phyloP scores from a whole-genome alignment of 2,797 vertebrate genomes.

The Rhinichthys osculus region DNA sequence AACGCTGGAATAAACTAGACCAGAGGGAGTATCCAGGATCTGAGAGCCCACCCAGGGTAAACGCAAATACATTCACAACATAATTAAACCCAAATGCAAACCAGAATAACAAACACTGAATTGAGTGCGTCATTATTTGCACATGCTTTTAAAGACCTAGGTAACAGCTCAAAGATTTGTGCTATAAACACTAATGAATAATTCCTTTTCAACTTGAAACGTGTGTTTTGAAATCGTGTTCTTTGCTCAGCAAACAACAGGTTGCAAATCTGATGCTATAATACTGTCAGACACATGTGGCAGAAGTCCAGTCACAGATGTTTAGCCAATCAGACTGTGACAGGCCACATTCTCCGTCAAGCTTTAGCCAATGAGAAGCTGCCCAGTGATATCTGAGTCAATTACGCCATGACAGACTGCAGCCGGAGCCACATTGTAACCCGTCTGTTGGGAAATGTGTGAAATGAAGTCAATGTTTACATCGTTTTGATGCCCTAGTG shows the following conservation, averaged over 20 bases:
- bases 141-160: neutral
- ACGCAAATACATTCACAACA: slow-evolving; percentile 6
- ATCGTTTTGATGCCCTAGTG: neutral
- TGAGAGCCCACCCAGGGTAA: slow-evolving; percentile 95
- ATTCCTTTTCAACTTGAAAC: neutral
- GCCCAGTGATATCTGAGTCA: slow-evolving; percentile 38
- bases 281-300: slow-evolving; percentile 1
- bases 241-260: neutral
- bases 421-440: slow-evolving; percentile 15
- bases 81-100: neutral
- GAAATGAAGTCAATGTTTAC: neutral
- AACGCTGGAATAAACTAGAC: slow-evolving; percentile 98
- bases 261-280: neutral
- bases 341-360: slow-evolving; percentile 49
- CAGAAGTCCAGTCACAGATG: slow-evolving; percentile 45
- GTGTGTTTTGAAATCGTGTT: neutral
- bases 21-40: slow-evolving; percentile 98
- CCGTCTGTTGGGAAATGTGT: neutral
- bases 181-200: neutral
- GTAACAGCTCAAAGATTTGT: neutral
- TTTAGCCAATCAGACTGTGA: slow-evolving; percentile 50
- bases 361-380: slow-evolving; percentile 59
- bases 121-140: neutral
- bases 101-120: neutral
- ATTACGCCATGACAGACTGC: slow-evolving; percentile 45